Evolutionary conservation across 2,888 invertebrate species (phyloP).

Genomic region (Dorcus parallelipipedus): DNA sequence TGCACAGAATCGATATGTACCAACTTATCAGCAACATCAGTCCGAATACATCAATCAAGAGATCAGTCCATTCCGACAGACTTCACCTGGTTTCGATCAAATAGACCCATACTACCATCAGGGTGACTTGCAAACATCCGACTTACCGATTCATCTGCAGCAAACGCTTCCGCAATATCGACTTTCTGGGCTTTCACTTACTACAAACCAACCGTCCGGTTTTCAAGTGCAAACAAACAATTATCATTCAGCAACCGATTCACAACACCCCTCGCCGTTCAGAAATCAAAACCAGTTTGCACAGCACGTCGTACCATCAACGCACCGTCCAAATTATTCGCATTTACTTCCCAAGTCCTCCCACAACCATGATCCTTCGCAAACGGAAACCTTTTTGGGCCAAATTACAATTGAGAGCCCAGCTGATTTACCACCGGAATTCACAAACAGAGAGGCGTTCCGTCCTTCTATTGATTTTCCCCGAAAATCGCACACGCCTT

Average conservation of each 20-base stretch:
- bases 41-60: constrained; percentile 33
- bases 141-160: constrained; percentile 44
- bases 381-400: constrained; percentile 61
- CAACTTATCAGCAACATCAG: constrained; percentile 34
- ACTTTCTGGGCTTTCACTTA: constrained; percentile 41
- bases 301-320: constrained; percentile 20
- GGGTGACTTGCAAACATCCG: constrained; percentile 46
- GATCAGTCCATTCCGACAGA: constrained; percentile 37
- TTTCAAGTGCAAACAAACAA: constrained; percentile 5
- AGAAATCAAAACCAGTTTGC: constrained; percentile 16
- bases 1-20: constrained; percentile 38
- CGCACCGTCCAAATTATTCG: constrained; percentile 50
- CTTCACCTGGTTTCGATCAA: constrained; percentile 32
- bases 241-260: constrained; percentile 5
- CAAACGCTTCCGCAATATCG: constrained; percentile 47
- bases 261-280: neutral
- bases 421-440: constrained; percentile 47
- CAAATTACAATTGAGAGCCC: constrained; percentile 62
- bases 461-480: constrained; percentile 48
- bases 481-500: constrained; percentile 13
- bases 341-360: constrained; percentile 55
- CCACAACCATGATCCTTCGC: constrained; percentile 58
- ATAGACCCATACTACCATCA: constrained; percentile 37
- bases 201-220: constrained; percentile 49
- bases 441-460: constrained; percentile 36